Evolutionary conservation across 2,888 invertebrate genomes (phyloP), one percentile per base, ranked within the genome.

Genomic region (Coelopa pilipes): DNA sequence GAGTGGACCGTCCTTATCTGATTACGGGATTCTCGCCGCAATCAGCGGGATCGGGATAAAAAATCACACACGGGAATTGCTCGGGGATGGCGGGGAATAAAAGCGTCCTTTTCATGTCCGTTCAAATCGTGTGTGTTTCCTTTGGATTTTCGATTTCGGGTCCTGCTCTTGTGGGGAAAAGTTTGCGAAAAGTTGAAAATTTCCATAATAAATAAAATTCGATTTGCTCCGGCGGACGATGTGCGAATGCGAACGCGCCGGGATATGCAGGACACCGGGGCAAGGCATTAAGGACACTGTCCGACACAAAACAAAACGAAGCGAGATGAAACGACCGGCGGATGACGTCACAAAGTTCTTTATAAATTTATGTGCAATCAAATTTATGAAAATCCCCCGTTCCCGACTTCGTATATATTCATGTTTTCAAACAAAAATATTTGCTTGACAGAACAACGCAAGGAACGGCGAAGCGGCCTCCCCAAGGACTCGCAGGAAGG

Each of bases 171-270:
- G 34, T 7, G 34, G 34, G 34, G 34, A 34, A 34, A 34, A 34
- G 7, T 34, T 34, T 34, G 34, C 34, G 34, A 34, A 34, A 63
- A 17, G 45, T 65, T 47, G 0, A 65, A 65, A 65, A 65, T 65
- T 65, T 65, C 65, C 65, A 65, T 65, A 65, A 65, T 65, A 65
- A 65, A 65, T 65, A 65, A 65, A 65, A 65, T 65, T 65, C 65
- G 65, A 65, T 65, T 65, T 65, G 65, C 63, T 47, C 46, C 46
- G 46, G 65, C 21, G 19, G 13, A 3, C 47, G 17, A 65, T 65
- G 65, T 65, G 65, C 46, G 65, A 65, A 65, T 34, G 34, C 34
- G 34, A 34, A 7, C 7, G 34, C 34, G n/a, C n/a, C n/a, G 34
- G 34, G 7, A 34, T 34, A 7, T 7, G 34, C 7, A 34, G 4